A percentile compares a stretch with the other conserved stretches of the same genome.
phyloP scores from a whole-genome alignment of 1,140 invertebrate species.

The Maniola jurtina region DNA sequence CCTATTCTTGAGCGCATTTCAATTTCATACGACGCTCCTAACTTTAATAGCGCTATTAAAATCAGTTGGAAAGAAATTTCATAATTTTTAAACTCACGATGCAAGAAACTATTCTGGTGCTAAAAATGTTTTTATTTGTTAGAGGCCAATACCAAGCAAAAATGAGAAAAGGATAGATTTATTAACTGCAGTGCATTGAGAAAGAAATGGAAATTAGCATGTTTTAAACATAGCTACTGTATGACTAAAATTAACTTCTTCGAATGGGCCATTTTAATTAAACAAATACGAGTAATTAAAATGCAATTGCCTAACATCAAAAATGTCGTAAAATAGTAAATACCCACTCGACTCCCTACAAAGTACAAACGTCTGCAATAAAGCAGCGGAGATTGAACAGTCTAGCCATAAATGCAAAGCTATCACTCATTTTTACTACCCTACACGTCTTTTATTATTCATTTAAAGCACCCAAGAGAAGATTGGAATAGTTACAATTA shows the following conservation, averaged over 20 bases:
- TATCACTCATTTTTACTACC: constrained; percentile 8
- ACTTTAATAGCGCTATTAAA: neutral
- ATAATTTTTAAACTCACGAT: neutral
- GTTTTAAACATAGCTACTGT: too few species aligned
- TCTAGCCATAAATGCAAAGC: constrained; percentile 12
- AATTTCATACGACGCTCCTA: constrained; percentile 1
- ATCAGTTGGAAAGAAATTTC: neutral
- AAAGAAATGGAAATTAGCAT: too few species aligned
- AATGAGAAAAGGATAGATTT: too few species aligned
- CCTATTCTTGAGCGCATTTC: constrained; percentile 3
- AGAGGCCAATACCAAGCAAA: too few species aligned
- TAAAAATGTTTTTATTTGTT: too few species aligned
- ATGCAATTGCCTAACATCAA: neutral
- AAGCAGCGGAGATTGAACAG: constrained; percentile 9
- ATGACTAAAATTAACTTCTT: too few species aligned
- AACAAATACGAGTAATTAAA: neutral
- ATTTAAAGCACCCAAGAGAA: neutral
- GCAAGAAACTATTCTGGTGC: neutral
- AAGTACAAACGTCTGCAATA: neutral
- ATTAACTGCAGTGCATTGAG: too few species aligned
- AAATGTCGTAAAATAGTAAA: constrained; percentile 3
- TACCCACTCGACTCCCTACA: neutral
- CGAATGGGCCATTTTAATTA: too few species aligned
- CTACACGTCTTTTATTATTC: constrained; percentile 12
- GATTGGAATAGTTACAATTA: neutral